These are phyloP conservation scores for Megaleporinus macrocephalus DNA, from an alignment of 2,113 vertebrate genomes.

Conservation along the genomic window DNA sequence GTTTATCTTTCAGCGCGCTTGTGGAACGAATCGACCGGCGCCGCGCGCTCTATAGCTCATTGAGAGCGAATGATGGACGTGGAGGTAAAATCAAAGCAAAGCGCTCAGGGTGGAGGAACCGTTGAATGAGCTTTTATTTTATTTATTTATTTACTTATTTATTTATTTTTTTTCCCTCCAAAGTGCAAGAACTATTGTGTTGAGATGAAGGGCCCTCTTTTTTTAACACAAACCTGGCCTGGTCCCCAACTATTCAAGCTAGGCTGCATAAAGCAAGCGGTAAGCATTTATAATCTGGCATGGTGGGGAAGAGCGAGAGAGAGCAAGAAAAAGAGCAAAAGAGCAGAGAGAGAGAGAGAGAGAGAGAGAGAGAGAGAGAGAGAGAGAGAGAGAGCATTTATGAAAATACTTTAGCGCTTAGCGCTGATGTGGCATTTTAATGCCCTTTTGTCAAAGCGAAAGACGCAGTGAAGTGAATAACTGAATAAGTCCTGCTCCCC, in stretches of 20 bases:
- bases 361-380: neutral
- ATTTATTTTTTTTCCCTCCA: neutral
- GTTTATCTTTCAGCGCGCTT: constrained; percentile 1
- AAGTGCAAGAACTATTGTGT: constrained; percentile 29
- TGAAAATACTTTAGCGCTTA: constrained; percentile 43
- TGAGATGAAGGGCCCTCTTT: neutral
- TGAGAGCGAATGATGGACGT: neutral
- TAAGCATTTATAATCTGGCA: constrained; percentile 40
- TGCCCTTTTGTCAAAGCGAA: constrained; percentile 48
- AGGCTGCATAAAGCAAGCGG: constrained; percentile 17
- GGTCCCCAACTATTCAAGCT: constrained; percentile 6
- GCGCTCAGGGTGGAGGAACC: constrained; percentile 3
- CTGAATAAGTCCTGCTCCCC: constrained; percentile 22
- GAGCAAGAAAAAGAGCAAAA: neutral
- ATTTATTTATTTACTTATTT: constrained; percentile 23
- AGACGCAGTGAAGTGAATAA: constrained; percentile 42
- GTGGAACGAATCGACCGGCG: constrained; percentile 1
- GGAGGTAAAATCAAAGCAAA: neutral
- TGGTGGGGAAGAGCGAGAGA: neutral
- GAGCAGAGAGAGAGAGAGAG: constrained; percentile 6
- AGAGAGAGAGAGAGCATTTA: constrained; percentile 16
- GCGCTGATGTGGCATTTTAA: constrained; percentile 50
- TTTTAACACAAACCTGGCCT: constrained; percentile 14
- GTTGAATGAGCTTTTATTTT: constrained; percentile 14
- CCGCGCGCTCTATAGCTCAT: constrained; percentile 6